phyloP scores from a whole-genome alignment of 2,888 invertebrate genomes.

The Thumatha senex region DNA sequence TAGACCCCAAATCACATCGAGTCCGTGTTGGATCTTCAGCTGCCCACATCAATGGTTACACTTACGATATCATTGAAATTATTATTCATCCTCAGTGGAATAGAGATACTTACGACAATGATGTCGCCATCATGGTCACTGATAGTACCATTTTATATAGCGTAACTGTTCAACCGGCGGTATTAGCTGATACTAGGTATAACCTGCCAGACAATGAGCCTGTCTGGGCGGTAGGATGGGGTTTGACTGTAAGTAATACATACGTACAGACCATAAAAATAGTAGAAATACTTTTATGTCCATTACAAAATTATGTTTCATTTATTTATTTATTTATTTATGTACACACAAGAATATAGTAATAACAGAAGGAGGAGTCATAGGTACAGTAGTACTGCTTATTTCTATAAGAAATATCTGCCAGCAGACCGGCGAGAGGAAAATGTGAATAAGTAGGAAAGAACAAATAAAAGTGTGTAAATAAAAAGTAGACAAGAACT shows the following conservation, averaged over 20 bases:
- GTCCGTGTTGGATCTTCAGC: background rate
- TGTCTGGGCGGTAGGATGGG: constrained; percentile 67
- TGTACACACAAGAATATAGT: no score
- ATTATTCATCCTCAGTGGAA: constrained; percentile 54
- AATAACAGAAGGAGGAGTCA: no score
- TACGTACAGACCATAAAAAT: no score
- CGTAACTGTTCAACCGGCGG: constrained; percentile 32
- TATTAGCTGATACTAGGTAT: constrained; percentile 45
- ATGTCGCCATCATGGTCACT: constrained; percentile 52
- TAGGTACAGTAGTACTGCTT: no score
- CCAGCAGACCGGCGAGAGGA: no score
- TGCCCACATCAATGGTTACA: background rate
- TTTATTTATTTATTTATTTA: no score
- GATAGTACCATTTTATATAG: constrained; percentile 29
- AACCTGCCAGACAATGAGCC: constrained; percentile 42
- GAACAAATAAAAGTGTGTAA: no score
- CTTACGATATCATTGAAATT: background rate
- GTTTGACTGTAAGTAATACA: constrained; percentile 48
- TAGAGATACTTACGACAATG: constrained; percentile 37
- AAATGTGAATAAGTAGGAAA: no score
- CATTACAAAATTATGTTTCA: no score
- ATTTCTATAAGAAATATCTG: no score
- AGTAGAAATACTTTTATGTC: no score
- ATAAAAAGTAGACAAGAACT: no score
- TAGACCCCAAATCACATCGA: background rate